These are phyloP conservation scores for Nothobranchius furzeri DNA, from an alignment of 2,113 vertebrate genomes.

Conservation along the genomic window DNA sequence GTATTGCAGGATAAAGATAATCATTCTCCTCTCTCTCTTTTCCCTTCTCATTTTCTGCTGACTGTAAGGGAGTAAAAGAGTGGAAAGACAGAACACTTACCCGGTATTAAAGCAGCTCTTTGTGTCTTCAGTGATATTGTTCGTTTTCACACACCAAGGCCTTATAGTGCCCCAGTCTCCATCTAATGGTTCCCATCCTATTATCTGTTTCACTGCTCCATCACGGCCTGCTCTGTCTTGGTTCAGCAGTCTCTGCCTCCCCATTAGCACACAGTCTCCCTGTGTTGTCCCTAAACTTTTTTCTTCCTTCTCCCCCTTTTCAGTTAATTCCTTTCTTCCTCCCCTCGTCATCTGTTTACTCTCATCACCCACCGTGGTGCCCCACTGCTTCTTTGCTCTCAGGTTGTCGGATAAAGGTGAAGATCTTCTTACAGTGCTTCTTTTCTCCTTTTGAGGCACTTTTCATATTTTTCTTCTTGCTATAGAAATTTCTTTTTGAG, in stretches of 20 bases:
- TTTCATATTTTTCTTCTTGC: slow-evolving; percentile 27
- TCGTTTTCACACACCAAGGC: slow-evolving; percentile 41
- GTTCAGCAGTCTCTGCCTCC: slow-evolving; percentile 36
- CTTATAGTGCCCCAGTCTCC: slow-evolving; percentile 26
- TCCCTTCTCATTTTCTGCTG: neutral
- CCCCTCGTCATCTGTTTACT: slow-evolving; percentile 25
- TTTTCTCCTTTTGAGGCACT: slow-evolving; percentile 27
- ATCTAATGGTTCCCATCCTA: slow-evolving; percentile 52
- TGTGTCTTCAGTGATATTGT: slow-evolving; percentile 49
- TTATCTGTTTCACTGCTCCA: slow-evolving; percentile 31
- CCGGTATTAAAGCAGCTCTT: slow-evolving; percentile 45
- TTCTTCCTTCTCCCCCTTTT: slow-evolving; percentile 13
- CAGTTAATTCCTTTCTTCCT: slow-evolving; percentile 12
- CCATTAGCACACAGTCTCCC: slow-evolving; percentile 32
- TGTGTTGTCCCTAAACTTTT: slow-evolving; percentile 47
- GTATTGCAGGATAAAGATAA: slow-evolving; percentile 38
- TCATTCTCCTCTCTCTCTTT: neutral
- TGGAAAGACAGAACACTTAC: slow-evolving; percentile 36
- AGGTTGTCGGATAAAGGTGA: slow-evolving; percentile 71
- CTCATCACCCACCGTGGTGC: slow-evolving; percentile 41
- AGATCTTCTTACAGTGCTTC: slow-evolving; percentile 57
- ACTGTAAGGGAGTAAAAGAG: slow-evolving; percentile 5
- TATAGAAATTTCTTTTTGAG: slow-evolving; percentile 58
- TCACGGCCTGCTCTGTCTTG: slow-evolving; percentile 25
- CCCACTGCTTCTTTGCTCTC: slow-evolving; percentile 51